These are phyloP conservation scores for Psittacara wagleri DNA, from an alignment of 2,113 vertebrate species.

Conservation along the genomic window DNA sequence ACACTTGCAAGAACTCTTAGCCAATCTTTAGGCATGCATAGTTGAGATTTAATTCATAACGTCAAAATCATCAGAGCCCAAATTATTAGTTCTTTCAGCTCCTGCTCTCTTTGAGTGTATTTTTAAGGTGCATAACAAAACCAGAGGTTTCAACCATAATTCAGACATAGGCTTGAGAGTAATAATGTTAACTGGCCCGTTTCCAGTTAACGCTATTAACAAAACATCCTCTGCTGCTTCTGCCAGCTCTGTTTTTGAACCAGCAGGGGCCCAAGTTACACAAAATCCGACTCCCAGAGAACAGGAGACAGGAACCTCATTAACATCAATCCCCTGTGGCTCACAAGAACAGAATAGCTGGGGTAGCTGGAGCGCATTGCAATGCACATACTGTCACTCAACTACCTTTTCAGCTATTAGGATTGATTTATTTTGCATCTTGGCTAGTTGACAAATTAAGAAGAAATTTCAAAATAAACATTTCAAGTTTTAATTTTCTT, in stretches of 20 bases:
- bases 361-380: not conserved
- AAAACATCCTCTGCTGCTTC: not conserved
- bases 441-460: not conserved
- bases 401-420: not conserved
- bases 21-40: not conserved
- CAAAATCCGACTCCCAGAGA: not conserved
- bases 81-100: not conserved
- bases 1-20: not conserved
- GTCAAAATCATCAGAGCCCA: not conserved
- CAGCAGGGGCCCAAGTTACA: not conserved
- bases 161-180: not conserved
- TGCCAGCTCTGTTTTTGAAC: not conserved
- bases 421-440: not conserved
- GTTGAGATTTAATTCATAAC: not conserved
- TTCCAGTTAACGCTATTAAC: not conserved
- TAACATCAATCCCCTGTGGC: not conserved
- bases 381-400: not conserved
- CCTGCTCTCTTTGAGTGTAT: not conserved
- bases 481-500: not conserved
- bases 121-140: not conserved
- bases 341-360: not conserved
- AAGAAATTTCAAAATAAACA: not conserved
- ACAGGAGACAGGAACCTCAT: not conserved
- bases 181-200: not conserved
- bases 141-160: not conserved